These are phyloP conservation scores for Dolichotis patagonum DNA, from an alignment of 2,113 vertebrate species.

Conservation along the genomic window DNA sequence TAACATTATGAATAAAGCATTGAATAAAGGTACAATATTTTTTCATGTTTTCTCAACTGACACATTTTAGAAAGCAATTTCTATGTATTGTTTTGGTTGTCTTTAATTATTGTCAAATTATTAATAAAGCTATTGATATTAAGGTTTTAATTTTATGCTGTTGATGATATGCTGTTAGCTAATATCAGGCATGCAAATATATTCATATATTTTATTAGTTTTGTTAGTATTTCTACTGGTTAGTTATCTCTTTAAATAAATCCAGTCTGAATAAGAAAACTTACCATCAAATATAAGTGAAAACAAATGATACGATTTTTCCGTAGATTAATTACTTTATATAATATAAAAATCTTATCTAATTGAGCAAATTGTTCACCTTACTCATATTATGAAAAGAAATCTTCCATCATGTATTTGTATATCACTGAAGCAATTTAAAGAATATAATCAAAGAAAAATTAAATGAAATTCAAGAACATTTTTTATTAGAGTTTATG, in stretches of 20 bases:
- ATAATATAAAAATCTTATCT: slow-evolving; percentile 27
- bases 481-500: neutral
- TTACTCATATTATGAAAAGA: slow-evolving; percentile 14
- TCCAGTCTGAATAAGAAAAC: neutral
- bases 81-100: neutral
- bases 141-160: slow-evolving; percentile 2
- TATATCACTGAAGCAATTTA: neutral
- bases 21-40: neutral
- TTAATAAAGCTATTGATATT: slow-evolving; percentile 20
- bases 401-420: neutral
- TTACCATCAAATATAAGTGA: slow-evolving; percentile 38
- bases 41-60: slow-evolving; percentile 14
- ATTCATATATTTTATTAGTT: neutral
- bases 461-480: slow-evolving; percentile 6
- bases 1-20: neutral
- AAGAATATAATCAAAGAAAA: neutral
- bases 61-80: neutral
- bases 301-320: slow-evolving; percentile 46
- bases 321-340: neutral
- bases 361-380: neutral
- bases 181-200: neutral
- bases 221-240: slow-evolving; percentile 6
- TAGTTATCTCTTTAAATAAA: slow-evolving; percentile 47
- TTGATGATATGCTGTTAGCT: neutral
- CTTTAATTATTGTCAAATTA: slow-evolving; percentile 16